Evolutionary conservation across 2,113 vertebrate genomes (phyloP).

Genomic region (Oenanthe melanoleuca): DNA sequence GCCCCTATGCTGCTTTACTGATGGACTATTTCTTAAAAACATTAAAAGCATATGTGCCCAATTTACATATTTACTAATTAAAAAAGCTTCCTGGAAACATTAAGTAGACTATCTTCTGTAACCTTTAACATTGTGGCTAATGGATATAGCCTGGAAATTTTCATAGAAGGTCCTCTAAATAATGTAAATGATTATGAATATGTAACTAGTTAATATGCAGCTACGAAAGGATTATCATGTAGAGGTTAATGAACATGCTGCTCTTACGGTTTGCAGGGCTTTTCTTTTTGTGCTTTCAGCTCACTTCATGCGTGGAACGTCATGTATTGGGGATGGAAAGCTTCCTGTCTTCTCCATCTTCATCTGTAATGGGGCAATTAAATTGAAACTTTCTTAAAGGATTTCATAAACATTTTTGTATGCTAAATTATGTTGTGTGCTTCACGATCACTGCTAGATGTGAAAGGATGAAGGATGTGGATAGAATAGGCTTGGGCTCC

Average conservation of each 20-base stretch:
- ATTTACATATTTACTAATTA: slow-evolving; percentile 88
- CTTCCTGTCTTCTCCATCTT: slow-evolving; percentile 60
- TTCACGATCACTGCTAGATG: slow-evolving; percentile 35
- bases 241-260: slow-evolving; percentile 86
- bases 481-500: background rate
- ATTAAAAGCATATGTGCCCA: slow-evolving; percentile 68
- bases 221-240: slow-evolving; percentile 81
- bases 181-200: slow-evolving; percentile 88
- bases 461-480: slow-evolving; percentile 35
- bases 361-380: slow-evolving; percentile 60
- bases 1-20: slow-evolving; percentile 27
- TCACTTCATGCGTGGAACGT: slow-evolving; percentile 77
- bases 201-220: slow-evolving; percentile 89
- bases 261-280: slow-evolving; percentile 76
- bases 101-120: slow-evolving; percentile 81
- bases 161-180: slow-evolving; percentile 83
- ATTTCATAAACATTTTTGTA: slow-evolving; percentile 52
- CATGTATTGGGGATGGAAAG: slow-evolving; percentile 61
- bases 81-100: slow-evolving; percentile 80
- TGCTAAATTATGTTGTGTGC: slow-evolving; percentile 51
- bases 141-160: slow-evolving; percentile 84
- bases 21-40: slow-evolving; percentile 69
- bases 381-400: slow-evolving; percentile 57
- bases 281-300: slow-evolving; percentile 75
- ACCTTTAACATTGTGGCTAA: slow-evolving; percentile 84